Conservation (phyloP, 2,888 invertebrate species). For the Neocrepidodera transversa region DNA sequence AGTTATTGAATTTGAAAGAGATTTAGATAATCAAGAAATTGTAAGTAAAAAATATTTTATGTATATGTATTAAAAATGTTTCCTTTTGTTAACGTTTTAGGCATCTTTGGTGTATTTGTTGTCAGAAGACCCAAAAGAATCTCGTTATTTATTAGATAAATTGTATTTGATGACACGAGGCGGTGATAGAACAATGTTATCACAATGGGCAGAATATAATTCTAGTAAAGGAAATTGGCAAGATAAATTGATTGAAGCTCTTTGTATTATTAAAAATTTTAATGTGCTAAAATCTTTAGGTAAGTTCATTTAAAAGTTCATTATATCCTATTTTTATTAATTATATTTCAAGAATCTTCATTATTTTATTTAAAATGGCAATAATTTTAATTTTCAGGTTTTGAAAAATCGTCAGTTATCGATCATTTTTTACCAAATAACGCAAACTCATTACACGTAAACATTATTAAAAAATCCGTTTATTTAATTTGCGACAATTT, state of each 20-base stretch:
- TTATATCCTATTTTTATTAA: background rate
- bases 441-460: constrained; percentile 50
- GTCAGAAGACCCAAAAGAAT: constrained; percentile 15
- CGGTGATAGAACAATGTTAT: constrained; percentile 42
- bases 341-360: too few species aligned
- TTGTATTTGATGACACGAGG: constrained; percentile 16
- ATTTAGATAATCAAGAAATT: constrained; percentile 61
- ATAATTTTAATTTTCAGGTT: constrained; percentile 38
- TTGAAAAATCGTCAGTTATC: constrained; percentile 38
- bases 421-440: constrained; percentile 44
- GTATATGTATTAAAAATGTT: background rate
- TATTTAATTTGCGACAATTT: constrained; percentile 61
- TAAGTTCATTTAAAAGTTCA: constrained; percentile 6
- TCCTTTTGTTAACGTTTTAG: constrained; percentile 44
- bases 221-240: constrained; percentile 58
- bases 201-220: constrained; percentile 48
- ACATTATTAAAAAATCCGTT: constrained; percentile 60
- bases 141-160: constrained; percentile 11
- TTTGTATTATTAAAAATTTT: constrained; percentile 62
- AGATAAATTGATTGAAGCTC: constrained; percentile 62
- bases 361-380: background rate
- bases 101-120: constrained; percentile 48
- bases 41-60: constrained; percentile 45
- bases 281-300: constrained; percentile 43
- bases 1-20: constrained; percentile 58